Percentiles rank a stretch among this genome's conserved stretches.
Conservation (phyloP, 92 coral and sea anemone species). For the Blastomussa wellsi region DNA sequence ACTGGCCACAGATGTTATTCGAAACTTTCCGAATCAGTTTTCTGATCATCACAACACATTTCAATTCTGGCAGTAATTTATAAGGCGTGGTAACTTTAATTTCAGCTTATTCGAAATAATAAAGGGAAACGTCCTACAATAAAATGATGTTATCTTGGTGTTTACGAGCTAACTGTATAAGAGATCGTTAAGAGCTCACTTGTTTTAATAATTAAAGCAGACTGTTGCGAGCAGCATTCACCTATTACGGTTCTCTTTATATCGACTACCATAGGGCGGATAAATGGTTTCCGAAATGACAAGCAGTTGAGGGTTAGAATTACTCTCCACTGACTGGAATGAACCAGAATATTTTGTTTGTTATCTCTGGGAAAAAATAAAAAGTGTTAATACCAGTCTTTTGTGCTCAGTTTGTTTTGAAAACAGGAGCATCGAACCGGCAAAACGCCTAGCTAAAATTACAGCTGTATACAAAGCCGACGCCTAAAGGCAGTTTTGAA, state of each 20-base stretch:
- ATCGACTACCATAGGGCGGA: background rate
- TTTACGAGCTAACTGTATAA: background rate
- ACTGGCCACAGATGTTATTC: background rate
- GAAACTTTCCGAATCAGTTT: background rate
- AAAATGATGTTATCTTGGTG: conserved; percentile 19
- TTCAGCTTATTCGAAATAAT: background rate
- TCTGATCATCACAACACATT: conserved; percentile 4
- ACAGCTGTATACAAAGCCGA: background rate
- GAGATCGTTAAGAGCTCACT: background rate
- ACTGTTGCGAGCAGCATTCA: background rate
- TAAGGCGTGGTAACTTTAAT: background rate
- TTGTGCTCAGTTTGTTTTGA: conserved; percentile 20
- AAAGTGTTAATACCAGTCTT: conserved; percentile 14
- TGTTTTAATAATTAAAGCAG: background rate
- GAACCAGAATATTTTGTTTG: background rate
- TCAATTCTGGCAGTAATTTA: background rate
- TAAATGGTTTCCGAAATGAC: background rate
- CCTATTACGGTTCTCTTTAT: background rate
- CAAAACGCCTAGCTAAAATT: background rate
- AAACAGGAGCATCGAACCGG: conserved; percentile 7
- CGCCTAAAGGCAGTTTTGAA: background rate
- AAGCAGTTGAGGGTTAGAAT: background rate
- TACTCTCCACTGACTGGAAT: background rate
- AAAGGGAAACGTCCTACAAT: background rate
- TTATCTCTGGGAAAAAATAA: conserved; percentile 4